A percentile compares a stretch with the other conserved stretches of the same genome.
phyloP scores from a whole-genome alignment of 2,797 vertebrate species.

The Alcedo atthis region DNA sequence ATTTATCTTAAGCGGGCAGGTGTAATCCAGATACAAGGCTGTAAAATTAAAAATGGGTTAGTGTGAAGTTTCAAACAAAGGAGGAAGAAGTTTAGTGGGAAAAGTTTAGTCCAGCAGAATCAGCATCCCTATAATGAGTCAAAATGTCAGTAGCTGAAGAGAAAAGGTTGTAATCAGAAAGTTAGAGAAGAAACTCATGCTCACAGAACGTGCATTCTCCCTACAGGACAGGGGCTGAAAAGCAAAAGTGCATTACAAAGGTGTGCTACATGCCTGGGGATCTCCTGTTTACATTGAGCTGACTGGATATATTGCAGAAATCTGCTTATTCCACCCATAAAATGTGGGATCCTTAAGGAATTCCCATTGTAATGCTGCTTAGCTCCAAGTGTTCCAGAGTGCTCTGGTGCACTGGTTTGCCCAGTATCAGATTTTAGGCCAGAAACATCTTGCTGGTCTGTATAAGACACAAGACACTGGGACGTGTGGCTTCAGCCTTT shows the following conservation, averaged over 20 bases:
- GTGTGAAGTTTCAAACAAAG: constrained; percentile 73
- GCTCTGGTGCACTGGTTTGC: not conserved
- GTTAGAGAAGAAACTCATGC: constrained; percentile 64
- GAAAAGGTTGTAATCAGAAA: constrained; percentile 64
- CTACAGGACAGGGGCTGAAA: not conserved
- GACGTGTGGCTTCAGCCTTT: not conserved
- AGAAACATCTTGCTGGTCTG: not conserved
- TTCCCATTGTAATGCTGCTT: not conserved
- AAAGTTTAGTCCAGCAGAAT: constrained; percentile 75
- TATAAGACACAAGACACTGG: not conserved
- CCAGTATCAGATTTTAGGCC: not conserved
- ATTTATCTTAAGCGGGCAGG: constrained; percentile 36
- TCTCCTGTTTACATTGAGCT: constrained; percentile 50
- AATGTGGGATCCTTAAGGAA: not conserved
- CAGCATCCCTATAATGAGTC: constrained; percentile 70
- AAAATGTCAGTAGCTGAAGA: constrained; percentile 78
- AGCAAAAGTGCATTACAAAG: not conserved
- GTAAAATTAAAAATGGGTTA: constrained; percentile 73
- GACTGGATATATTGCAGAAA: not conserved
- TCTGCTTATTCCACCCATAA: not conserved
- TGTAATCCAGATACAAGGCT: constrained; percentile 73
- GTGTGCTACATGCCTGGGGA: constrained; percentile 18
- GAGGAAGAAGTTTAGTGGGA: constrained; percentile 75
- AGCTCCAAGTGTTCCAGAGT: not conserved
- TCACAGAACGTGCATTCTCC: constrained; percentile 72